Percentiles rank a stretch among this genome's conserved stretches.
phyloP scores from a whole-genome alignment of 2,888 invertebrate genomes.

The Aporophyla lueneburgensis region DNA sequence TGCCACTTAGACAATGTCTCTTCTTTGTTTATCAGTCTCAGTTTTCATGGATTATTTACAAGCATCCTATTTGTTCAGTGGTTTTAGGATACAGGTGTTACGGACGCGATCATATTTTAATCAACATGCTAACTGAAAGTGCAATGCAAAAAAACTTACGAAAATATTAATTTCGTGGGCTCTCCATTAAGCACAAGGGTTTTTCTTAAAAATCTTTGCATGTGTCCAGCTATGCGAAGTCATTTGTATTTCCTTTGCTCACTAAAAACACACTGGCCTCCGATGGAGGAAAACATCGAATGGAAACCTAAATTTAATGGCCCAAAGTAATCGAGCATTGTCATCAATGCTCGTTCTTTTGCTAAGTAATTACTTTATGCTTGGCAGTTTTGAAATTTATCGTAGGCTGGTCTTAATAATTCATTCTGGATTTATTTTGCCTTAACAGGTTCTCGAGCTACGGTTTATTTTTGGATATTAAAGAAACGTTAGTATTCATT shows the following conservation, averaged over 20 bases:
- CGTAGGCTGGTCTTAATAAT: constrained; percentile 22
- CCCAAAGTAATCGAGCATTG: constrained; percentile 44
- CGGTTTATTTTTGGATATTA: neutral
- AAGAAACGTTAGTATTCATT: neutral
- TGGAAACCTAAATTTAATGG: constrained; percentile 40
- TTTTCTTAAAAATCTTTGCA: neutral
- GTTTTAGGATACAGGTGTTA: neutral
- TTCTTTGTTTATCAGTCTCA: neutral
- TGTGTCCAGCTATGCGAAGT: neutral
- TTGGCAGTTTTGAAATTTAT: constrained; percentile 39
- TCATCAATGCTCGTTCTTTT: constrained; percentile 39
- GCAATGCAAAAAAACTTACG: too few relatives aligned
- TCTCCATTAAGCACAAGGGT: neutral
- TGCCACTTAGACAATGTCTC: neutral
- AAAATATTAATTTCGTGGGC: too few relatives aligned
- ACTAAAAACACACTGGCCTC: constrained; percentile 10
- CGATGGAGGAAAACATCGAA: constrained; percentile 23
- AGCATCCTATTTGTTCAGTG: neutral
- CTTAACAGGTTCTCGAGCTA: constrained; percentile 16
- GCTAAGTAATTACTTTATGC: constrained; percentile 48
- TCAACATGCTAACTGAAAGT: too few relatives aligned
- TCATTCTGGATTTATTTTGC: constrained; percentile 39
- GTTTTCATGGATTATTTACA: neutral
- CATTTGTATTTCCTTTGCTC: constrained; percentile 9
- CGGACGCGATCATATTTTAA: too few relatives aligned